A percentile compares a stretch with the other conserved stretches of the same genome.
These are phyloP conservation scores for Pristionchus exspectatus DNA, from an alignment of 2,888 invertebrate species.

Conservation along the genomic window DNA sequence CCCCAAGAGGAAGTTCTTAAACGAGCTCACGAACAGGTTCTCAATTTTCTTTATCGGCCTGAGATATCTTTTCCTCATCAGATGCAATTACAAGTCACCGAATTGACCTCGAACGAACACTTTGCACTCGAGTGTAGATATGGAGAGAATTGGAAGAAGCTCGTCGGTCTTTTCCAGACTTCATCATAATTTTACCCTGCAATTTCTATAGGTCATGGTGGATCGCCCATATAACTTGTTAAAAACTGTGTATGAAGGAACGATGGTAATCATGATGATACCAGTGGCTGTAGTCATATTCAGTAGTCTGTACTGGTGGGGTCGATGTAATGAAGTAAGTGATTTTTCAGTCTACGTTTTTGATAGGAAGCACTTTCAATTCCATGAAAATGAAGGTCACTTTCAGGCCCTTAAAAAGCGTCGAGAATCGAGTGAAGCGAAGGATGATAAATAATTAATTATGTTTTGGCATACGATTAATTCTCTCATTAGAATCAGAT, in stretches of 20 bases:
- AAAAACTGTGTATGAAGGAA: not conserved
- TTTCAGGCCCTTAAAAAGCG: not conserved
- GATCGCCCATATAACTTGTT: not conserved
- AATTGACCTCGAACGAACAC: not conserved
- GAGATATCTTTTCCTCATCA: not conserved
- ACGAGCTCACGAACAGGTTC: not conserved
- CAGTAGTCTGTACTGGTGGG: not conserved
- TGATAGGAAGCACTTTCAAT: not conserved
- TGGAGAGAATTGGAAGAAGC: not conserved
- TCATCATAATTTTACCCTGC: not conserved
- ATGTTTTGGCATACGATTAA: not conserved
- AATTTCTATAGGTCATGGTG: not conserved
- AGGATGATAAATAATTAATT: not conserved
- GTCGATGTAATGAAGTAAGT: not conserved
- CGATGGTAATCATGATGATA: not conserved
- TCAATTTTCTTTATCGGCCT: not conserved
- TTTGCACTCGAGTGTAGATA: constrained; percentile 9
- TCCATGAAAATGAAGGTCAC: not conserved
- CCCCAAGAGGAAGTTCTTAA: not conserved
- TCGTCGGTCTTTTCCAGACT: not conserved
- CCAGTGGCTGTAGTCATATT: not conserved
- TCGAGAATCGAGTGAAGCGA: not conserved
- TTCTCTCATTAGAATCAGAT: not conserved
- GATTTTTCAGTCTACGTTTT: not conserved
- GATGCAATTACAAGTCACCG: not conserved